Conservation (phyloP, 2,888 invertebrate species). For the Euplagia quadripunctaria region DNA sequence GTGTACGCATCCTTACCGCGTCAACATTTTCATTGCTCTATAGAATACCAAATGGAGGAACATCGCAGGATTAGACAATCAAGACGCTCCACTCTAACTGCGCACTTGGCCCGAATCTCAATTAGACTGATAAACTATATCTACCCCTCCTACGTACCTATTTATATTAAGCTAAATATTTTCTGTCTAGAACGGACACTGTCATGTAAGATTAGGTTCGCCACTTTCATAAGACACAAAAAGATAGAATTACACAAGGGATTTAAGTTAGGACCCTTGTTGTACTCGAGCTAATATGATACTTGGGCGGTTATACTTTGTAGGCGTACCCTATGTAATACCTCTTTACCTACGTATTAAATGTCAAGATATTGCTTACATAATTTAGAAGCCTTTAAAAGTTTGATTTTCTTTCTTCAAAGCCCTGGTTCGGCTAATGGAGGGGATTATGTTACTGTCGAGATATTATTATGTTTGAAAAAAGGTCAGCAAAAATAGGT, state of each 20-base stretch:
- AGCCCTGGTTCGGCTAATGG: background rate
- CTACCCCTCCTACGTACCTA: background rate
- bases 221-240: background rate
- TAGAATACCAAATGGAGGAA: conserved; percentile 27
- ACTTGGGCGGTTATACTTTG: conserved; percentile 5
- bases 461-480: background rate
- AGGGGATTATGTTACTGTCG: background rate
- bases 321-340: conserved; percentile 3
- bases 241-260: conserved; percentile 16
- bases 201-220: background rate
- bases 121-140: conserved; percentile 14
- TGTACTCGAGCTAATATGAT: background rate
- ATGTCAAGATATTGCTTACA: conserved; percentile 8
- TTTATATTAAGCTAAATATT: conserved; percentile 5
- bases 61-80: conserved; percentile 16
- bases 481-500: background rate
- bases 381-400: background rate
- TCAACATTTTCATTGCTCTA: conserved; percentile 35
- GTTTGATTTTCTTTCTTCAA: conserved; percentile 1
- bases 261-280: conserved; percentile 17
- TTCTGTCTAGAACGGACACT: background rate
- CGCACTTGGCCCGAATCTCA: conserved; percentile 22
- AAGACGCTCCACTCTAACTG: conserved; percentile 19
- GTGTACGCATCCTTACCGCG: conserved; percentile 23
- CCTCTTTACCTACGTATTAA: conserved; percentile 6